Evolutionary conservation across 1,140 invertebrate genomes (phyloP), one percentile per base, ranked within the genome.

Genomic region (Pogonomyrmex californicus): DNA sequence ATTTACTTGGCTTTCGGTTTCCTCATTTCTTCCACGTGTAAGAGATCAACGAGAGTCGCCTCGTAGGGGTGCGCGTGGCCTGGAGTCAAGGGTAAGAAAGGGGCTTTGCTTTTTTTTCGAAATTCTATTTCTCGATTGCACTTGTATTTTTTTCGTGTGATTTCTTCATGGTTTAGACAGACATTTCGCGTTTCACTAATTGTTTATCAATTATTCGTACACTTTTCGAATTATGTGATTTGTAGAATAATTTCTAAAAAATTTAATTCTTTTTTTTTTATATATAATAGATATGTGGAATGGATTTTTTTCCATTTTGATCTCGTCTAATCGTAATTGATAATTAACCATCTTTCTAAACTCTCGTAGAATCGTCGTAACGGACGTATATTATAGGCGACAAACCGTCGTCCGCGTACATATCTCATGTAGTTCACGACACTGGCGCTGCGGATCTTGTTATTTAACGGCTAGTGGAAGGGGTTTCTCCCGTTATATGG

Each of bases 1-100:
- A 90, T 90, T 90, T 90, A 90, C 63, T 88, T 86, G 88, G 81
- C 71, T 90, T 87, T 87, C 88, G 49, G 23, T 58, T 30, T 38
- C 17, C 54, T 63, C 36, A 56, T 87, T 75, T 62, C 54, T 49
- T 60, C 41, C 79, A 33, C 17, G 63, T 71, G 68, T 10, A 62
- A 63, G 38, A 76, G 75, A 62, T 70, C 78, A 51, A 68, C 56
- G 38, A 86, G 41, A 23, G 12, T 63, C 38, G 44, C 63, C 51
- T 88, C 56, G 54, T 56, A 9, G 73, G 73, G 41, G 9, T 51
- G 47, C 66, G 56, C 56, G 66, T 36, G 10, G 76, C 4, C 17
- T 30, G 17, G 60, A 51, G 23, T 4, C 9, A n/a, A 79, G 63
- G 30, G 68, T 68, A 51, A 73, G 76, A 83, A 90, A 79, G 56